Evolutionary conservation across 2,113 vertebrate species (phyloP).

Genomic region (Xerus inauris): DNA sequence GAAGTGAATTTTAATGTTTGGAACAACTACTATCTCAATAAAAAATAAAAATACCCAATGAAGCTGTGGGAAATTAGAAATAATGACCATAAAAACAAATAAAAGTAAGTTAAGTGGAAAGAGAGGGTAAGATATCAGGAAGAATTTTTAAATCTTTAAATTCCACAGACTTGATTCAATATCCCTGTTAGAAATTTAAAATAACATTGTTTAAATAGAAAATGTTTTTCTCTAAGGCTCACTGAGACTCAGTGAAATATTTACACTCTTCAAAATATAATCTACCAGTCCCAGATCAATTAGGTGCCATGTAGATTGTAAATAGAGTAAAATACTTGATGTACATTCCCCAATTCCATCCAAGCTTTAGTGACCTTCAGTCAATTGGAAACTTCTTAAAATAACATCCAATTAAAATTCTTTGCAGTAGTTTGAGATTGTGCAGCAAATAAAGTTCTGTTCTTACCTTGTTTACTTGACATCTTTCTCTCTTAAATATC

Average conservation of each 20-base stretch:
- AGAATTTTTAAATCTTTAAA: neutral
- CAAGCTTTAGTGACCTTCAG: neutral
- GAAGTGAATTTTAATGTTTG: neutral
- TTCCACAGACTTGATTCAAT: neutral
- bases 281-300: neutral
- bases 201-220: neutral
- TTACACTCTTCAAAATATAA: conserved; percentile 27
- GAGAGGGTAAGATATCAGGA: neutral
- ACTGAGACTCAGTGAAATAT: neutral
- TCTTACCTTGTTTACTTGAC: conserved; percentile 55
- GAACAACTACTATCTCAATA: neutral
- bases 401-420: conserved; percentile 70
- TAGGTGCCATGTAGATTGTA: neutral
- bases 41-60: neutral
- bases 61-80: conserved; percentile 48
- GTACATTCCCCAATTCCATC: neutral
- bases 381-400: conserved; percentile 62
- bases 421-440: conserved; percentile 41
- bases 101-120: neutral
- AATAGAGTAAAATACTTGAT: conserved; percentile 52
- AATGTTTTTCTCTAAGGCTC: neutral
- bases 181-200: conserved; percentile 31
- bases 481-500: conserved; percentile 57
- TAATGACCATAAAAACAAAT: conserved; percentile 17
- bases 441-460: conserved; percentile 37